These are phyloP conservation scores for Pseudorectes ferrugineus DNA, from an alignment of 2,113 vertebrate species.

Conservation along the genomic window DNA sequence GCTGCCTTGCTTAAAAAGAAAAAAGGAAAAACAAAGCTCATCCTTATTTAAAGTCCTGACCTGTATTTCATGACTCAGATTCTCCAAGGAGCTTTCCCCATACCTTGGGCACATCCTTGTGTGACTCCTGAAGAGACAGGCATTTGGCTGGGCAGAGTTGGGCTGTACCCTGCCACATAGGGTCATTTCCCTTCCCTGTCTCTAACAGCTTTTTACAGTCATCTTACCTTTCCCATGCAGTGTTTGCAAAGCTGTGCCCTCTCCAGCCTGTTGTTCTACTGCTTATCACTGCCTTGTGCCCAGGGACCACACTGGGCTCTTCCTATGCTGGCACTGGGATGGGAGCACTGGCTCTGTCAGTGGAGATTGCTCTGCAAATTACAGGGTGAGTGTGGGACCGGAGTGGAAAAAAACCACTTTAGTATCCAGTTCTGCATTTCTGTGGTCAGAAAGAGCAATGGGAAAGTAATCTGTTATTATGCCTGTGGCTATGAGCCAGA, in stretches of 20 bases:
- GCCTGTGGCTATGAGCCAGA: not conserved
- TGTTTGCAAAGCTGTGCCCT: not conserved
- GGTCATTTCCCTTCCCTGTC: not conserved
- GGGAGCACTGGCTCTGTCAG: not conserved
- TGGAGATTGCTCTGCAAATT: not conserved
- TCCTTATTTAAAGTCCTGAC: not conserved
- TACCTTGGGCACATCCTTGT: not conserved
- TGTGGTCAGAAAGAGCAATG: not conserved
- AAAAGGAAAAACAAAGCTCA: not conserved
- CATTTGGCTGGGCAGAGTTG: not conserved
- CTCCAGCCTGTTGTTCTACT: not conserved
- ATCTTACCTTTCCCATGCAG: not conserved
- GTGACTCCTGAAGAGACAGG: not conserved
- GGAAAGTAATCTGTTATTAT: not conserved
- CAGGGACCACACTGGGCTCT: not conserved
- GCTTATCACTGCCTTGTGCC: not conserved
- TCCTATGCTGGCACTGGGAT: not conserved
- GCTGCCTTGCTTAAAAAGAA: not conserved
- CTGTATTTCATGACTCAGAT: not conserved
- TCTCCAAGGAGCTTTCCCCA: not conserved
- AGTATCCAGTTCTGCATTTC: not conserved
- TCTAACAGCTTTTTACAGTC: not conserved
- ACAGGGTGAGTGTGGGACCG: not conserved
- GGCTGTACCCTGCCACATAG: not conserved
- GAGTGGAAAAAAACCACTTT: accelerated